Percentiles rank a stretch among this genome's conserved stretches.
phyloP scores from a whole-genome alignment of 2,113 vertebrate species.

The Hystrix cristata region DNA sequence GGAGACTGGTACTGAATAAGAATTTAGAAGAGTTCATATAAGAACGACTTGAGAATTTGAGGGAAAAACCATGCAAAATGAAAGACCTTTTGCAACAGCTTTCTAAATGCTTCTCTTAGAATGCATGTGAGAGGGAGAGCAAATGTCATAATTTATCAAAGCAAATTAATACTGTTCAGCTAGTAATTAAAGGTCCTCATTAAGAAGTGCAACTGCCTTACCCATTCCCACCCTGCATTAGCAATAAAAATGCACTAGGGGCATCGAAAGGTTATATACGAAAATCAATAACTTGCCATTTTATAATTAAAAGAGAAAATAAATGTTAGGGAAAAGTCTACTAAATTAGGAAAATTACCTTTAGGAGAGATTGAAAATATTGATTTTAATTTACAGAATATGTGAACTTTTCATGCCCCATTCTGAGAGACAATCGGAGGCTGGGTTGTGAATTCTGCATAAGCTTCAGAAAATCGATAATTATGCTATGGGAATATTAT shows the following conservation, averaged over 20 bases:
- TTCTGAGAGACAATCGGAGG: constrained; percentile 91
- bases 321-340: constrained; percentile 91
- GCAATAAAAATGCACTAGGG: constrained; percentile 89
- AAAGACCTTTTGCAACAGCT: constrained; percentile 48
- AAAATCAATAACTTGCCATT: constrained; percentile 95
- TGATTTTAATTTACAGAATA: constrained; percentile 96
- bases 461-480: constrained; percentile 88
- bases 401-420: constrained; percentile 91
- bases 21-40: neutral
- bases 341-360: constrained; percentile 95
- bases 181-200: constrained; percentile 91
- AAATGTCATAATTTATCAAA: constrained; percentile 86
- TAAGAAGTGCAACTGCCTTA: constrained; percentile 84
- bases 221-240: constrained; percentile 79
- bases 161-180: constrained; percentile 89
- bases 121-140: constrained; percentile 60
- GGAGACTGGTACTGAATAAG: neutral
- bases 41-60: neutral
- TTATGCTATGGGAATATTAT: constrained; percentile 86
- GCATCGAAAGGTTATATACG: constrained; percentile 86
- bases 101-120: constrained; percentile 52
- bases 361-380: constrained; percentile 95
- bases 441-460: constrained; percentile 89
- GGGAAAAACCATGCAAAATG: neutral
- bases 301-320: constrained; percentile 95